Evolutionary conservation across 2,113 vertebrate genomes (phyloP).

Genomic region (Stercorarius parasiticus): DNA sequence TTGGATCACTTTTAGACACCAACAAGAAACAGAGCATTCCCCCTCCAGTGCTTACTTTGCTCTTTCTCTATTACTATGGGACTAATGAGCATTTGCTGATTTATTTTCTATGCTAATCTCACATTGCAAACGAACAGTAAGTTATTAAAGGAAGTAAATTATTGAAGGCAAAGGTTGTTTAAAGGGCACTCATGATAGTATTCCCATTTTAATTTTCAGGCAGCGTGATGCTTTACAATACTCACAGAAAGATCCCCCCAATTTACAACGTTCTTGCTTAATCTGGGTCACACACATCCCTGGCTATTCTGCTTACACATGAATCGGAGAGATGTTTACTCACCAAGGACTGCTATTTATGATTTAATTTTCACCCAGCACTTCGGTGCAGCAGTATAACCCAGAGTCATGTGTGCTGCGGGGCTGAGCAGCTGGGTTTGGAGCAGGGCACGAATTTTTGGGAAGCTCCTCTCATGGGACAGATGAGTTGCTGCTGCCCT

Average conservation of each 20-base stretch:
- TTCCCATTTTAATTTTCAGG: neutral
- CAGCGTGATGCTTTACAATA: neutral
- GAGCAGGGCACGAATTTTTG: neutral
- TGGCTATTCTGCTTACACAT: neutral
- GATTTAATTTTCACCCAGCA: neutral
- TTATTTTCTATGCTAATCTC: neutral
- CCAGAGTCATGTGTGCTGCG: accelerated
- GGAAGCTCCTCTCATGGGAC: neutral
- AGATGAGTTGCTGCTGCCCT: neutral
- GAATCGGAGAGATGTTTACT: neutral
- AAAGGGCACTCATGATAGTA: neutral
- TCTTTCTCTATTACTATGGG: neutral
- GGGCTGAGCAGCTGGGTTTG: neutral
- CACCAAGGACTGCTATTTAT: neutral
- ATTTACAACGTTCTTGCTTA: neutral
- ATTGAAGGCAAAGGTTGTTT: neutral
- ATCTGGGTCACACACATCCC: neutral
- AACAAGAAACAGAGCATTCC: neutral
- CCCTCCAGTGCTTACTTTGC: neutral
- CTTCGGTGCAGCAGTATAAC: neutral
- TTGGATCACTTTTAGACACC: neutral
- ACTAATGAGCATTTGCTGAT: neutral
- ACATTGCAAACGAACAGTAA: neutral
- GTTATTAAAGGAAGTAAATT: neutral
- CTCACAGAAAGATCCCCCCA: neutral